phyloP scores from a whole-genome alignment of 2,113 vertebrate species.

The Pipra filicauda region DNA sequence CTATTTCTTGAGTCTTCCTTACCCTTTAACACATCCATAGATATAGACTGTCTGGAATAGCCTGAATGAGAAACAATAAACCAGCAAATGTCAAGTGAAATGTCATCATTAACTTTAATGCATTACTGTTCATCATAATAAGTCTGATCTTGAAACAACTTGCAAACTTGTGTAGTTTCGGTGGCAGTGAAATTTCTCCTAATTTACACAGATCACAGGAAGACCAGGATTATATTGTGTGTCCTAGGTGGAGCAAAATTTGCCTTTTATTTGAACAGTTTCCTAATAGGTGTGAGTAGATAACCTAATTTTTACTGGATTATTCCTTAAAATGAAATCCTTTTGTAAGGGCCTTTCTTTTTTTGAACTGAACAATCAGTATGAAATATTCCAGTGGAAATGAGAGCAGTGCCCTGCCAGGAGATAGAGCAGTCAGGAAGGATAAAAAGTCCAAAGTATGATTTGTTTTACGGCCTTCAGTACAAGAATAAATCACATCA shows the following conservation, averaged over 20 bases:
- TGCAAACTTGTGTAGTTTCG: not conserved
- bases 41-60: conserved; percentile 5
- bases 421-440: not conserved
- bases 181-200: not conserved
- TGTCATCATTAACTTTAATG: conserved; percentile 51
- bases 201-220: not conserved
- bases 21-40: conserved; percentile 44
- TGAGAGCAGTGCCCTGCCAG: not conserved
- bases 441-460: not conserved
- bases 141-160: conserved; percentile 29
- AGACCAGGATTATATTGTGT: not conserved
- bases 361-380: not conserved
- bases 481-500: not conserved
- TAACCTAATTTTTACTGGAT: not conserved
- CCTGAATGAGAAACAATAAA: conserved; percentile 36
- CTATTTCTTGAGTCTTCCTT: conserved; percentile 33
- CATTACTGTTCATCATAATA: conserved; percentile 8
- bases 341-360: not conserved
- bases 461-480: not conserved
- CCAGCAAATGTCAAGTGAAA: conserved; percentile 47
- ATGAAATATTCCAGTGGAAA: not conserved
- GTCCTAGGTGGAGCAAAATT: not conserved
- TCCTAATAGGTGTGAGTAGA: not conserved
- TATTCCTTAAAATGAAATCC: not conserved
- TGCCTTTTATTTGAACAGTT: not conserved